Evolutionary conservation across 2,888 invertebrate genomes (phyloP), one percentile per base, ranked within the genome.

Genomic region (Anthrax anthrax): DNA sequence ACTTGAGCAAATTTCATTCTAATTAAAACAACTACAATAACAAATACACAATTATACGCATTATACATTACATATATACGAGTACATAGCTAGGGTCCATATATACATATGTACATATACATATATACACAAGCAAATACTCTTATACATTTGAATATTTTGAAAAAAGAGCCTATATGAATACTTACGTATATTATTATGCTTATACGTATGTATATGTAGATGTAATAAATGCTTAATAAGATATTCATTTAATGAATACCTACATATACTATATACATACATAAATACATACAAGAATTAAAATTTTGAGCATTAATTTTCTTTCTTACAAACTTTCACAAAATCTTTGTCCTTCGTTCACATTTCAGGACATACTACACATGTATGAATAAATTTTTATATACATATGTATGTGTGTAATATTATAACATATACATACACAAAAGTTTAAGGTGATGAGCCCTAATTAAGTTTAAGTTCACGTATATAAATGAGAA

Each of bases 381-480:
- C n/a, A n/a, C n/a, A 42, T 41, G 37, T 46, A 23, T 23, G 23
- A 6, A 23, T 8, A 23, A 23, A 6, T 23, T 23, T 23, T 6
- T 23, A 23, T 23, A 9, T 32, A 32, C 12, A 5, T 38, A 42
- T 46, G n/a, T 36, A 3, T 9, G 36, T 9, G 16, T 36, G n/a
- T 12, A 34, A 9, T 34, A 14, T 14, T 12, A 9, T 4, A 9
- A 34, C 6, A 32, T 32, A 32, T 32, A 1, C 12, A 12, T 12
- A n/a, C 4, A 48, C 49, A 47, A 48, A 51, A 47, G 47, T 49
- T 51, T 42, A 37, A 48, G 51, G 49, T 51, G 51, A 51, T 51
- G 51, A 51, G 51, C 47, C 49, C 51, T 51, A 51, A 51, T 51
- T 51, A 51, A 51, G 51, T 51, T 51, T 51, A 51, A 51, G 51